Base-by-base conservation (phyloP, 1,140 invertebrate species). In the Onthophagus taurus region DNA sequence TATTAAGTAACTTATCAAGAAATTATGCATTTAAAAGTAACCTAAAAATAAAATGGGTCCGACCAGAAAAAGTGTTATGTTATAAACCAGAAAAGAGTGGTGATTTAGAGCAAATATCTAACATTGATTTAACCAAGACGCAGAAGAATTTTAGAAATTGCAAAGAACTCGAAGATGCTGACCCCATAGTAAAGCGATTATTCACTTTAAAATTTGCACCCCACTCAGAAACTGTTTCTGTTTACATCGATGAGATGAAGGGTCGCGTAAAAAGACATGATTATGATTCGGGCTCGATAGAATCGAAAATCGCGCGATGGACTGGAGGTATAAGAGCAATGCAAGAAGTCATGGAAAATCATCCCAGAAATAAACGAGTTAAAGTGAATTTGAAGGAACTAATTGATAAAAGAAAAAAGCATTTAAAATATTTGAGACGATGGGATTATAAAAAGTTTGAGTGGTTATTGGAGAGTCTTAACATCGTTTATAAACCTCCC, bases 371-470 rank as follows among this genome's bases (percentile, higher is more conserved):
- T 54, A 69, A 56, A 45, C 53, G 49, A 42, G 51, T 64, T 2
- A 81, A 76, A 64, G 63, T 68, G 4, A 52, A 52, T 20, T 67
- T 83, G 16, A 79, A 84, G 57, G 79, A 85, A 61, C 55, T 78
- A 2, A 89, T 91, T 37, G 81, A 84, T 16, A 79, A 75, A 58
- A 72, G 89, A 34, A 83, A 80, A 53, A 85, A 83, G 57, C 65
- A 71, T 20, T 58, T 93, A 3, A 83, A 76, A 52, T 65, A 67
- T 42, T 60, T 92, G 14, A 65, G 86, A 20, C 66, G 67, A 24
- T 74, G 72, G 66, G 89, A 93, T 61, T 89, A 90, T 60, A 81
- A 80, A 51, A 75, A 80, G 33, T 93, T 86, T 62, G 84, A 90
- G 63, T 92, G 85, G 84, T 52, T 92, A n/a, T 55, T 91, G 6